Conservation (phyloP, 2,113 vertebrate genomes). For the Gasterosteus nipponicus region DNA sequence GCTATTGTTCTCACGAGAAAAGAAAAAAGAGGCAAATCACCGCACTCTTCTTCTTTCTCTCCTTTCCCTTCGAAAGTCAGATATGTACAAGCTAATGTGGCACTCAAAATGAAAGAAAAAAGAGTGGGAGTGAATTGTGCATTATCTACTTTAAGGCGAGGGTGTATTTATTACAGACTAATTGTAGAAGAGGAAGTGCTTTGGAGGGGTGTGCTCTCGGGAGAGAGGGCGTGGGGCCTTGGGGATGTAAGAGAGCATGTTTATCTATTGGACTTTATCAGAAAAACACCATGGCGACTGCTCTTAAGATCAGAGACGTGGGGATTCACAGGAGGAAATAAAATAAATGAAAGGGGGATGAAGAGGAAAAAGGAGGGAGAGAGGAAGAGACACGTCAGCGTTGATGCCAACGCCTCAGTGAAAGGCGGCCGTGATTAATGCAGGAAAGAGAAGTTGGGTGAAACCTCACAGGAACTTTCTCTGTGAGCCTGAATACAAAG, state of each 20-base stretch:
- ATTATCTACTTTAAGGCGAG: conserved; percentile 75
- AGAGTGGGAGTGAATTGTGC: conserved; percentile 28
- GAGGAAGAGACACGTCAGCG: conserved; percentile 55
- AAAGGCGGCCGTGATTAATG: conserved; percentile 66
- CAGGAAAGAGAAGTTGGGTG: conserved; percentile 62
- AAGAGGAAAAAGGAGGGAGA: conserved; percentile 11
- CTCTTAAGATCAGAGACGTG: conserved; percentile 77
- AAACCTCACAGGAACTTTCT: conserved; percentile 54
- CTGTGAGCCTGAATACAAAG: conserved; percentile 50
- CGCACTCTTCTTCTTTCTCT: conserved; percentile 25
- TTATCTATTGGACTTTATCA: conserved; percentile 81
- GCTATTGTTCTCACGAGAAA: conserved; percentile 70
- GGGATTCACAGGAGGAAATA: conserved; percentile 52
- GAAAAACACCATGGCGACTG: conserved; percentile 75
- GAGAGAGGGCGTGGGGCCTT: conserved; percentile 78
- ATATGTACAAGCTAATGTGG: conserved; percentile 62
- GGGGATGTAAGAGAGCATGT: conserved; percentile 76
- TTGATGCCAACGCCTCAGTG: conserved; percentile 52
- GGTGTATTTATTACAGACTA: conserved; percentile 79
- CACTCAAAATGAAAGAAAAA: conserved; percentile 58
- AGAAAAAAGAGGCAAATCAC: conserved; percentile 4
- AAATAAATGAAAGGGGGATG: conserved; percentile 55
- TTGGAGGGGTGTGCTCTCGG: conserved; percentile 73
- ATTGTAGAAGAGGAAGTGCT: conserved; percentile 80
- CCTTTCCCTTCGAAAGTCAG: conserved; percentile 41